A percentile compares a stretch with the other conserved stretches of the same genome.
Evolutionary conservation across 2,888 invertebrate genomes (phyloP).

Genomic region (Drosophila phalerata): DNA sequence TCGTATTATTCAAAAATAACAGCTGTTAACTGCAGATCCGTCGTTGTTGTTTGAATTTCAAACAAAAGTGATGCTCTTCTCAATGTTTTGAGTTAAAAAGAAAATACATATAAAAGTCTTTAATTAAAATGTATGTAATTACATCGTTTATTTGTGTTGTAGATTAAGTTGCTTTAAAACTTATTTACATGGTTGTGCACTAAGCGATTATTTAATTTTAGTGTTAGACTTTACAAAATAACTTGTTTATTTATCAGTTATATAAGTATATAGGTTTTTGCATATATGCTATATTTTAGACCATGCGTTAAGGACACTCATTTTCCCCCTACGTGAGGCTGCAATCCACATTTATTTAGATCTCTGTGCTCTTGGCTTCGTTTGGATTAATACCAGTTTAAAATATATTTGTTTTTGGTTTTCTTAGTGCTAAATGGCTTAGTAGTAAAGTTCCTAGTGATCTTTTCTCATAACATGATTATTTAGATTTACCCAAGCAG

Average conservation of each 20-base stretch:
- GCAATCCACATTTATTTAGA: conserved; percentile 19
- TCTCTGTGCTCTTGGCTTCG: conserved; percentile 18
- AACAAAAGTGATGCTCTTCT: background rate
- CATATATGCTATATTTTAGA: conserved; percentile 54
- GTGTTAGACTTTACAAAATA: conserved; percentile 66
- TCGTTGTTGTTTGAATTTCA: background rate
- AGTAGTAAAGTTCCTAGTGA: conserved; percentile 45
- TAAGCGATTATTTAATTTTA: conserved; percentile 58
- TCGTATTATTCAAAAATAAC: background rate
- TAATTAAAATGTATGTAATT: conserved; percentile 43
- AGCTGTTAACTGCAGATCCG: background rate
- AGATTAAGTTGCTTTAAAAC: conserved; percentile 65
- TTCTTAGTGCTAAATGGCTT: conserved; percentile 69
- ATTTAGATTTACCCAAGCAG: conserved; percentile 68
- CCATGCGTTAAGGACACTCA: conserved; percentile 71
- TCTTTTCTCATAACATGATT: conserved; percentile 13
- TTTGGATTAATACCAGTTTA: conserved; percentile 46
- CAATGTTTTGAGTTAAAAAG: background rate
- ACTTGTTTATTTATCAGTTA: conserved; percentile 56
- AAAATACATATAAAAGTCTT: conserved; percentile 1
- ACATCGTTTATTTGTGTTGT: conserved; percentile 62
- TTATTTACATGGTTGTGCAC: conserved; percentile 76
- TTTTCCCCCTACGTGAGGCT: conserved; percentile 32
- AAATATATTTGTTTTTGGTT: conserved; percentile 57
- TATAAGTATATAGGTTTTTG: conserved; percentile 36